Conservation (phyloP, 2,888 invertebrate species). For the Drosophila mulleri region DNA sequence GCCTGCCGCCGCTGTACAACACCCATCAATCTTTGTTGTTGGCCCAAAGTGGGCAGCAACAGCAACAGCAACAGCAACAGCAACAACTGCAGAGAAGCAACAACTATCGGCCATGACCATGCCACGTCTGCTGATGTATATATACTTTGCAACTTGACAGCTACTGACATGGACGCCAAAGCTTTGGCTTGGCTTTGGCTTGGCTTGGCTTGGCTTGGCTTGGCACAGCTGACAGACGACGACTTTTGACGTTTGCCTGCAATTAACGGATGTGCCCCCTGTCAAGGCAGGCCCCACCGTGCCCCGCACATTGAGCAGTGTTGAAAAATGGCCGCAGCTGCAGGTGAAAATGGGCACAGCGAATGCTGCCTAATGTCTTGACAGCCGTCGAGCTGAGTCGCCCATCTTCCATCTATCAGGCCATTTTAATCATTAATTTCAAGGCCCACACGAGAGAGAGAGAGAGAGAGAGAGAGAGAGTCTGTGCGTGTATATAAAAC, state of each 20-base stretch:
- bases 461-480: neutral
- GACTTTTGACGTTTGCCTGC: conserved; percentile 84
- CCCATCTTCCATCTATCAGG: conserved; percentile 45
- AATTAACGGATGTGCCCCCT: conserved; percentile 78
- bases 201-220: conserved; percentile 26
- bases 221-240: conserved; percentile 74
- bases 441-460: conserved; percentile 70
- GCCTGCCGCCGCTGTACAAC: conserved; percentile 78
- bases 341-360: conserved; percentile 65
- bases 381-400: conserved; percentile 52
- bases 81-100: conserved; percentile 33
- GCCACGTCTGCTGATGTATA: conserved; percentile 28
- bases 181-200: conserved; percentile 40
- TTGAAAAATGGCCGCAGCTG: conserved; percentile 75
- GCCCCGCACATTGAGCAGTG: conserved; percentile 40
- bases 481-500: neutral
- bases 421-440: conserved; percentile 83
- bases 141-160: conserved; percentile 67
- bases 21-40: conserved; percentile 83
- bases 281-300: neutral
- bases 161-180: conserved; percentile 67
- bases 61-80: conserved; percentile 11
- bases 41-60: conserved; percentile 69
- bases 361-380: conserved; percentile 77
- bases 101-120: conserved; percentile 75